Evolutionary conservation across 1,140 invertebrate species (phyloP), one percentile per base, ranked within the genome.

Genomic region (Tetranychus cinnabarinus): DNA sequence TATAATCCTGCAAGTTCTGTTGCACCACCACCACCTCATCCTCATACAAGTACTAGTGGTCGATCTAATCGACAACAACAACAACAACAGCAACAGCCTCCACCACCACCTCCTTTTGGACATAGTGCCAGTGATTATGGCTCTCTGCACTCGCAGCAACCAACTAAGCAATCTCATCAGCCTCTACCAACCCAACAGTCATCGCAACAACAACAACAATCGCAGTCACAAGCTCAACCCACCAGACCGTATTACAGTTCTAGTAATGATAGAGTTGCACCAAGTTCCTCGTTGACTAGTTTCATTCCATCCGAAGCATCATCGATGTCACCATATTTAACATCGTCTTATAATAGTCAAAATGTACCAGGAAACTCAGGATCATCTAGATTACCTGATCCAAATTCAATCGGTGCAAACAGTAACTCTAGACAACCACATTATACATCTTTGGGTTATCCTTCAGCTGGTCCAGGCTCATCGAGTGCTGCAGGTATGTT

Each of bases 111-210:
- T 6, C 50, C 50, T n/a, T 61, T 55, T 39, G 47, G 34, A 13
- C 42, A 10, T 37, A 36, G 50, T 45, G n/a, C 31, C 10, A 61
- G 54, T 61, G 60, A 61, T n/a, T 61, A 61, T 45, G 34, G 54
- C 45, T 33, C 60, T 31, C 5, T 61, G 54, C 60, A 61, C 45
- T 34, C 46, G n/a, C 45, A 60, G 46, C 31, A 48, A 42, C 39
- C 39, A 42, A 42, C 39, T 42, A 42, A 42, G 55, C 55, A 37
- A 59, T 15, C 58, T 59, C 23, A 59, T 45, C 33, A 48, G n/a
- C 58, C 37, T 35, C 42, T n/a, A 59, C 10, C 35, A 15, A 13
- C 33, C 6, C 56, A 33, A 23, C 35, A n/a, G 8, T 35, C 23
- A 36, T 8, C 23, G 39, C 39, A 42, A 42, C 39, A 42, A 42